Conservation (phyloP, 2,113 vertebrate genomes). For the mouse (Mus musculus) region DNA sequence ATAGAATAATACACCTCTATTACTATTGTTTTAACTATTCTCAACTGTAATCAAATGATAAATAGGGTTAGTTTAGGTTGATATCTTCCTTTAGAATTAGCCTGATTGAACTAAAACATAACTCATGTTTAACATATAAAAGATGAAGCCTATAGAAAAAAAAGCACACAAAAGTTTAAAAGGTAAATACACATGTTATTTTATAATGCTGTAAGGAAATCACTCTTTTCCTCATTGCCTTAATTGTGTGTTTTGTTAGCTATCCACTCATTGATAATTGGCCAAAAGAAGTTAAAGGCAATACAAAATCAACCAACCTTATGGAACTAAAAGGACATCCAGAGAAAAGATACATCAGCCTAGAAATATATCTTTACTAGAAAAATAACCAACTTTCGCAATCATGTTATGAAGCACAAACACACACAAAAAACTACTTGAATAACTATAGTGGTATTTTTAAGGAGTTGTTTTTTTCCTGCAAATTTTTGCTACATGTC, state of each 20-base stretch:
- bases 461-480: neutral
- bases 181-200: neutral
- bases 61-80: neutral
- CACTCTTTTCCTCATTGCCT: neutral
- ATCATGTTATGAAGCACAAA: neutral
- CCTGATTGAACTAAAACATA: conserved; percentile 71
- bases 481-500: neutral
- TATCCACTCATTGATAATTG: neutral
- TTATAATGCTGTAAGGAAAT: conserved; percentile 45
- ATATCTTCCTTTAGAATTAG: conserved; percentile 66
- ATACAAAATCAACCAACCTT: neutral
- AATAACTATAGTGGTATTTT: neutral
- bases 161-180: conserved; percentile 76
- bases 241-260: neutral
- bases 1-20: neutral
- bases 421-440: neutral
- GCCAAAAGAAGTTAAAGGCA: neutral
- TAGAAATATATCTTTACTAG: neutral
- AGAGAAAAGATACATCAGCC: neutral
- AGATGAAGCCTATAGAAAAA: conserved; percentile 76
- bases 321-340: neutral
- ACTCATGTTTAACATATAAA: conserved; percentile 79
- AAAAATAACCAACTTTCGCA: neutral
- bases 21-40: neutral
- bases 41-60: conserved; percentile 59